Base-by-base conservation (phyloP, 2,888 invertebrate genomes). In the Taenaris catops region DNA sequence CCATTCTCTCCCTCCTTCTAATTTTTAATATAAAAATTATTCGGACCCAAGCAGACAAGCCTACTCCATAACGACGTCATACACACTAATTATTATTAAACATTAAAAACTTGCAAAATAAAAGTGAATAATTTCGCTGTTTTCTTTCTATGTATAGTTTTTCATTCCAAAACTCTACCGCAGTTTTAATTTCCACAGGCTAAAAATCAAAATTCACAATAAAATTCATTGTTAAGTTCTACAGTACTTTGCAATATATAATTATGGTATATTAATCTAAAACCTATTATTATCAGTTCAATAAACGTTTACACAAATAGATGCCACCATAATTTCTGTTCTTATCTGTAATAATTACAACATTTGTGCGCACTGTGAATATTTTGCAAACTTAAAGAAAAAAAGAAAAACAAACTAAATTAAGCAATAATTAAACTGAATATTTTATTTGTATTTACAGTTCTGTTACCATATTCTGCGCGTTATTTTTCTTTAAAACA, bases 11-110 rank as follows among this genome's bases (percentile, higher is more conserved):
- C 41, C 49, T 69, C 80, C 79, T 68, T 51, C 42, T 69, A 83
- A 83, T 80, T 78, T 83, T 83, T 83, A 83, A 83, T 83, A 83
- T 83, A 83, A 83, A 83, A 83, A 83, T 80, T 79, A 72, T 68
- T 70, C 58, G 76, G 81, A 69, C 53, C 46, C 67, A 63, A 45
- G 41, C 69, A 70, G 43, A 46, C 71, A 56, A 58, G 48, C 58
- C 53, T 46, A 49, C 49, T 50, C 49, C 40, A 32, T 35, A 29
- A 33, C 31, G 42, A 44, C 40, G 57, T 54, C 49, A 38, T 51
- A 58, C 45, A 58, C 58, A 62, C 59, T 61, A 35, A 29, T 34
- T 14, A 17, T 33, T 32, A 41, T 39, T 18, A 31, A 16, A 38
- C 23, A 17, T 17, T 32, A 29, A 9, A 26, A 8, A 5, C 11